Evolutionary conservation across 2,113 vertebrate species (phyloP), one percentile per base, ranked within the genome.

Genomic region (Triplophysa tibetana): DNA sequence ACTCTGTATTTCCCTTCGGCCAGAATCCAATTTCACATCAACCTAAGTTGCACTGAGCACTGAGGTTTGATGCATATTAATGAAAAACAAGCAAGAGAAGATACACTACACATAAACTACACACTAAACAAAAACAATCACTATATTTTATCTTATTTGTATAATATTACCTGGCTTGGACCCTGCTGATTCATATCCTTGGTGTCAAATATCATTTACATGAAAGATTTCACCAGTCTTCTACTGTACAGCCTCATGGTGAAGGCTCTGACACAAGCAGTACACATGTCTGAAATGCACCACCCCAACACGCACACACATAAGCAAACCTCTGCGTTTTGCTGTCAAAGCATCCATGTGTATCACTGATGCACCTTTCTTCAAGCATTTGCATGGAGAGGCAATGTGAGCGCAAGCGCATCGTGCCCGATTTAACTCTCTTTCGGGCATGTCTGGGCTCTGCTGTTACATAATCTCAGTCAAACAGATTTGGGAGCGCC

Each of bases 381-480:
- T 52, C 70, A 17, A 75, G 56, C 33, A 68, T 73, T 68, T 77
- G 69, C 26, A 74, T 48, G 79, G 58, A 58, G 65, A 75, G 50
- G 50, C 54, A 61, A 48, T 50, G 72, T 52, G 8, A 78, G 63
- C 72, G 61, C 77, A 26, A 66, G 4, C 3, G 48, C 33, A 64
- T 70, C 38, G 26, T 81, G 62, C n/a, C 21, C 41, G 38, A 69
- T 83, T 61, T 78, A 54, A 38, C 48, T 75, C 64, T 78, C 33
- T 52, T 78, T 23, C 16, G 58, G 78, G 33, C 54, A 66, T 78
- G 75, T 72, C 69, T 54, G 65, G 56, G 64, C 70, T 66, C 56
- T 73, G 60, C 62, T 76, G 60, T 79, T 79, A 78, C 58, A 75
- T 78, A 81, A 84, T 45, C 50, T 50, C 8, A 52, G 60, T 60